Base-by-base conservation (phyloP, 2,113 vertebrate species). In the Cettia cetti region DNA sequence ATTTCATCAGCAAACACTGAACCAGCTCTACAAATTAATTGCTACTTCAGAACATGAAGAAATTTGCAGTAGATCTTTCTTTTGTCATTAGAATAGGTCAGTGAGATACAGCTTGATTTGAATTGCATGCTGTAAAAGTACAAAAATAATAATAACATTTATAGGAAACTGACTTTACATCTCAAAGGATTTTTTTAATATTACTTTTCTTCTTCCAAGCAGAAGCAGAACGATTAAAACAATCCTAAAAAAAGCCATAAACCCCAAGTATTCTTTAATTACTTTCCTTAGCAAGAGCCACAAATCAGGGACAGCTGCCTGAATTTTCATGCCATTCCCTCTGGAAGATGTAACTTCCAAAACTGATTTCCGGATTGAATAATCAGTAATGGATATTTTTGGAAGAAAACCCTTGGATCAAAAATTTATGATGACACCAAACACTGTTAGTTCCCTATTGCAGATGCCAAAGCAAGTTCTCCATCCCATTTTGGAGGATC, bases 11-110 rank as follows among this genome's bases (percentile, higher is more conserved):
- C 81, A 86, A 94, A 95, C 76, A 77, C 66, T 18, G 10, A 88
- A 86, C 28, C 26, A 87, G 49, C 74, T 92, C 81, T 82, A 85
- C 61, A 96, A 82, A 90, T 96, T 96, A 94, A 90, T 86, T 95
- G 68, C 52, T 86, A 44, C 79, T 92, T 89, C 92, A 77, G 56
- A 93, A 92, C 53, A 79, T 31, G 18, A 84, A 90, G 57, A 92
- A 90, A 76, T 76, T 56, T 89, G 49, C 5, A 22, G 82, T 75
- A 92, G 79, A 89, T 84, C 82, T 95, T 96, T 81, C 68, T 92
- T 95, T 94, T 94, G 77, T 94, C 84, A 42, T 89, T 76, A 72
- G 42, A 82, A 79, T 20, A 95, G 89, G 94, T 82, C 80, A 89
- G 49, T 30, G 31, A 92, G 56, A 93, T 96, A 74, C 56, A 72